These are phyloP conservation scores for Ambastaia sidthimunki DNA, from an alignment of 2,797 vertebrate genomes.

Conservation along the genomic window DNA sequence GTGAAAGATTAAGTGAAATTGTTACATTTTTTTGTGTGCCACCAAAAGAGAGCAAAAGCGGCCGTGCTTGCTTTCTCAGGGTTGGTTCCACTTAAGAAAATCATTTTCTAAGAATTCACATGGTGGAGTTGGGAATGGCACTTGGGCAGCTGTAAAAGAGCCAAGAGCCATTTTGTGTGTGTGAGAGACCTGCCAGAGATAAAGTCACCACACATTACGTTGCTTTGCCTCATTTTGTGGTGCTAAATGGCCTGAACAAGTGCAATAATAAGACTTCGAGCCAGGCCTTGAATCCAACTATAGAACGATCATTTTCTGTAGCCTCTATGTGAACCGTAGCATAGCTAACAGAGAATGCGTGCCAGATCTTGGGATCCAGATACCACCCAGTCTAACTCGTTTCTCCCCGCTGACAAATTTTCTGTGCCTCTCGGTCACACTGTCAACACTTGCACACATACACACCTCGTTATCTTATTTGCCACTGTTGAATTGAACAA, in stretches of 20 bases:
- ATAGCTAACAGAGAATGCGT: constrained; percentile 66
- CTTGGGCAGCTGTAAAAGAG: constrained; percentile 60
- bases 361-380: constrained; percentile 71
- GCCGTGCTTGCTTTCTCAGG: constrained; percentile 66
- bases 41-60: constrained; percentile 67
- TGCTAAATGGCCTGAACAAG: constrained; percentile 73
- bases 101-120: constrained; percentile 73
- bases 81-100: constrained; percentile 72
- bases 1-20: constrained; percentile 63
- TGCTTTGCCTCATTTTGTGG: constrained; percentile 69
- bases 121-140: constrained; percentile 62
- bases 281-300: constrained; percentile 51
- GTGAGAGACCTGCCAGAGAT: constrained; percentile 73
- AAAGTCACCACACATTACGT: constrained; percentile 72
- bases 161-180: constrained; percentile 56
- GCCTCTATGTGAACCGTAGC: constrained; percentile 65
- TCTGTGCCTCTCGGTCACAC: constrained; percentile 69
- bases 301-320: constrained; percentile 65
- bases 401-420: constrained; percentile 73
- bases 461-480: constrained; percentile 63
- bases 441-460: constrained; percentile 53
- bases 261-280: constrained; percentile 70
- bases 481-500: constrained; percentile 42
- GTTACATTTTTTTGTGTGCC: constrained; percentile 71
- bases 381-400: constrained; percentile 71